Base-by-base conservation (phyloP, 2,888 invertebrate genomes). In the Parnassius mnemosyne region DNA sequence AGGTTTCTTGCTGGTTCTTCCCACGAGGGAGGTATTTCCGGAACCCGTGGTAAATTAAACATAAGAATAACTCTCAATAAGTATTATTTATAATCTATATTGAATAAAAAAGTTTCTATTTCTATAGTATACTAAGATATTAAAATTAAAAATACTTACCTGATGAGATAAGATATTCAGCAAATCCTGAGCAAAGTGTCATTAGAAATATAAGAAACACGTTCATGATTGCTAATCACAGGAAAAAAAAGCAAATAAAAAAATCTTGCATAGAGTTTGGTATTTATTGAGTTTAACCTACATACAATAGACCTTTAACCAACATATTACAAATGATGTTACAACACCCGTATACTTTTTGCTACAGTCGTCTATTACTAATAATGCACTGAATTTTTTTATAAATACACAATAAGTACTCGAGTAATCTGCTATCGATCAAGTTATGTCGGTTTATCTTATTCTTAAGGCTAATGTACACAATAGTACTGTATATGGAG, bases 191-290 rank as follows among this genome's bases (percentile, higher is more conserved):
- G 53, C 71, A 67, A 53, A 82, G 63, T 66, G 85, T 57, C 57
- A 81, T 66, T 64, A 81, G 65, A 64, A 81, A 55, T 57, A 80
- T 68, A 66, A 81, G 61, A 55, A 81, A 65, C 76, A 77, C 75
- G 73, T 78, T 85, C 87, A 89, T 87, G 66, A 72, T 81, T 70
- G 63, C 53, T 65, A 64, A 63, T 65, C 61, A 61, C 59, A 65
- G 63, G 65, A 66, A 64, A 63, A 68, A 70, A 76, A 71, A 13
- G n/a, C 71, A 73, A 73, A 66, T 66, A 76, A 77, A 75, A 70
- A 65, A 49, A 13, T 16, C 49, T 13, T 13, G 10, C 3, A 16
- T 49, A 9, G 9, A 13, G 20, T 10, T n/a, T 49, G 12, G 49
- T 47, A 13, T 13, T 11, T 10, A 43, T 10, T 2, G 11, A 11